phyloP scores from a whole-genome alignment of 1,140 invertebrate species.

The Calliopsis andreniformis region DNA sequence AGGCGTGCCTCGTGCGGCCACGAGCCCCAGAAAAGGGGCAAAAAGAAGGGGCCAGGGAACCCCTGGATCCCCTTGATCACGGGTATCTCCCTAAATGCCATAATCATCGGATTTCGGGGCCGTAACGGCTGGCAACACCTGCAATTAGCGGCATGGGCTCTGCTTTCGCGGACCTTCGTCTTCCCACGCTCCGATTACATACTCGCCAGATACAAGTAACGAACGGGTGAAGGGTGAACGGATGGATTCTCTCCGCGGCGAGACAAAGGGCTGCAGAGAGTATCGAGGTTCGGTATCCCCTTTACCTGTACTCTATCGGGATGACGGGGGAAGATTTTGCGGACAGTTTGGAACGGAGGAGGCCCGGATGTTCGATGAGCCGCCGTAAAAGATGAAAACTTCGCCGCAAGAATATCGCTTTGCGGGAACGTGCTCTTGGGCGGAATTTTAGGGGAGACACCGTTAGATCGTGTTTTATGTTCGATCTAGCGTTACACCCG shows the following conservation, averaged over 20 bases:
- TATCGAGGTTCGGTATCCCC: background rate
- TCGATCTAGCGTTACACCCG: too few relatives aligned
- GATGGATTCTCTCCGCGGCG: background rate
- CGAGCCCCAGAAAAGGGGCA: slow-evolving; percentile 12
- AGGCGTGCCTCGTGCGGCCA: slow-evolving; percentile 49
- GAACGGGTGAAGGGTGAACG: slow-evolving; percentile 5
- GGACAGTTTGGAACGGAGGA: background rate
- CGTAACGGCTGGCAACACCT: slow-evolving; percentile 53
- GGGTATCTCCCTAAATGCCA: slow-evolving; percentile 68
- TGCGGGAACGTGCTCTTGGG: too few relatives aligned
- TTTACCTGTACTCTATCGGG: background rate
- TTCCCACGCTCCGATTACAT: slow-evolving; percentile 63
- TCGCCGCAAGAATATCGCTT: too few relatives aligned
- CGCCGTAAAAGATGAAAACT: background rate
- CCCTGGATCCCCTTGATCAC: slow-evolving; percentile 58
- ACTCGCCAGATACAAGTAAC: slow-evolving; percentile 19
- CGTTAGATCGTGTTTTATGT: too few relatives aligned
- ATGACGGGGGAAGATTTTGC: background rate
- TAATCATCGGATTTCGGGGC: slow-evolving; percentile 63
- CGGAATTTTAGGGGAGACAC: too few relatives aligned
- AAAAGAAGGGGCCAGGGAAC: slow-evolving; percentile 10
- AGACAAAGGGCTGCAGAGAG: slow-evolving; percentile 34
- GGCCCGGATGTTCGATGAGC: background rate
- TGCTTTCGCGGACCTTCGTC: slow-evolving; percentile 44
- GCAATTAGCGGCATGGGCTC: slow-evolving; percentile 62